Evolutionary conservation across 2,888 invertebrate species (phyloP).

Genomic region (Drosophila tanythrix): DNA sequence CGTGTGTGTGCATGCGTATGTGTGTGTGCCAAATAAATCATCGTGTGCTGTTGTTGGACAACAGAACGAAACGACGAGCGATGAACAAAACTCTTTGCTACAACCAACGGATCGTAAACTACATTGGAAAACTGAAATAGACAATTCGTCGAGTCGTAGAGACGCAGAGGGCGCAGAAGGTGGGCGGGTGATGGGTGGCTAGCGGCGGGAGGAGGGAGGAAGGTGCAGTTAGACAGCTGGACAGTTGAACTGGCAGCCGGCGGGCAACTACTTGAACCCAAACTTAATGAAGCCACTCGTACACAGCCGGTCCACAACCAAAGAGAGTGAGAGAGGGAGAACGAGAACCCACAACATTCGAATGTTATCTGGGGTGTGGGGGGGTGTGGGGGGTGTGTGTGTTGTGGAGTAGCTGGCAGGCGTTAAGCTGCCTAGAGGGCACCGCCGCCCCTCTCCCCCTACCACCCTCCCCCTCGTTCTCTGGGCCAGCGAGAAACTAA

Average conservation of each 20-base stretch:
- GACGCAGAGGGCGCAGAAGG: neutral
- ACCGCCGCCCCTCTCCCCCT: neutral
- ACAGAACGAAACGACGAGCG: conserved; percentile 53
- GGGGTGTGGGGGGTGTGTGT: no score
- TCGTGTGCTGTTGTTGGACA: conserved; percentile 68
- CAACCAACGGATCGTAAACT: conserved; percentile 67
- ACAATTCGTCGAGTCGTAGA: conserved; percentile 59
- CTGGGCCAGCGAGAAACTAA: conserved; percentile 61
- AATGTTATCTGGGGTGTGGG: neutral
- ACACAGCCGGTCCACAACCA: conserved; percentile 16
- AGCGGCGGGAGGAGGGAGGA: neutral
- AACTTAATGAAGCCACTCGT: conserved; percentile 74
- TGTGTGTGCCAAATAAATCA: conserved; percentile 78
- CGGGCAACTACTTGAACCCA: conserved; percentile 74
- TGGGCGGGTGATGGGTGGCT: neutral
- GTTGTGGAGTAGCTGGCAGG: conserved; percentile 3
- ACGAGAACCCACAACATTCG: neutral
- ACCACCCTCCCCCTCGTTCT: neutral
- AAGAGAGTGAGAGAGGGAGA: conserved; percentile 16
- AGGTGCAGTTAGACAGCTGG: conserved; percentile 46
- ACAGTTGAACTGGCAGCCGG: conserved; percentile 72
- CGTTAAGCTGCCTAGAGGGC: conserved; percentile 43
- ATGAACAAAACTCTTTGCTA: conserved; percentile 56
- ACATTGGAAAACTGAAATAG: conserved; percentile 79
- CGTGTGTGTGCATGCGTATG: conserved; percentile 64